Evolutionary conservation across 2,797 vertebrate species (phyloP).

Genomic region (Trichosurus vulpecula): DNA sequence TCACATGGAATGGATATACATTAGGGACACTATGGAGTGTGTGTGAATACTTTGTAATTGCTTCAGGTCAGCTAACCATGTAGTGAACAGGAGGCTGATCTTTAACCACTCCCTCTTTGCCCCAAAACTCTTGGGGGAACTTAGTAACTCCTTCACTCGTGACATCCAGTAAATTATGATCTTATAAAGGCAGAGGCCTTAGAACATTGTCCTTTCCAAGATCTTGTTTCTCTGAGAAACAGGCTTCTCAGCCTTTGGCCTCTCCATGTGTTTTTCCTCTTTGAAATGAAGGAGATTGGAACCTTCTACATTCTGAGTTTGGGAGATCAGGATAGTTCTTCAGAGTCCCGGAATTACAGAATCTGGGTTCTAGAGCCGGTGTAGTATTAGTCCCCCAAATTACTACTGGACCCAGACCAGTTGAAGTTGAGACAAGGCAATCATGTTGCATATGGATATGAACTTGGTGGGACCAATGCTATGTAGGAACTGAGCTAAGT

Average conservation of each 20-base stretch:
- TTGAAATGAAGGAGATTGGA: not conserved
- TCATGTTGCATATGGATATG: not conserved
- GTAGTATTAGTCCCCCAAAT: not conserved
- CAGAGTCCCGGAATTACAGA: not conserved
- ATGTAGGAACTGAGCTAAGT: not conserved
- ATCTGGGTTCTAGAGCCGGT: not conserved
- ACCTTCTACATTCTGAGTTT: not conserved
- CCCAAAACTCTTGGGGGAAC: not conserved
- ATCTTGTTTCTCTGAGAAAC: not conserved
- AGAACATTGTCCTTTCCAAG: not conserved
- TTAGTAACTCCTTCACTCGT: not conserved
- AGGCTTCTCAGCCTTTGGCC: not conserved
- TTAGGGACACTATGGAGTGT: not conserved
- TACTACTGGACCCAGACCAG: not conserved
- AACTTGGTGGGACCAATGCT: not conserved
- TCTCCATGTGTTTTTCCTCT: not conserved
- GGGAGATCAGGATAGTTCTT: not conserved
- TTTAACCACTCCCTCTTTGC: not conserved
- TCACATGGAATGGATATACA: not conserved
- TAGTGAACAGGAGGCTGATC: not conserved
- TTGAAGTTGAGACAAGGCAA: not conserved
- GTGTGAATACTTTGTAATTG: not conserved
- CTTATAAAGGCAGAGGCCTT: not conserved
- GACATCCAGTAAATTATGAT: not conserved
- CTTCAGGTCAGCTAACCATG: not conserved